phyloP scores from a whole-genome alignment of 2,888 invertebrate species.

The Hypsopygia costalis region DNA sequence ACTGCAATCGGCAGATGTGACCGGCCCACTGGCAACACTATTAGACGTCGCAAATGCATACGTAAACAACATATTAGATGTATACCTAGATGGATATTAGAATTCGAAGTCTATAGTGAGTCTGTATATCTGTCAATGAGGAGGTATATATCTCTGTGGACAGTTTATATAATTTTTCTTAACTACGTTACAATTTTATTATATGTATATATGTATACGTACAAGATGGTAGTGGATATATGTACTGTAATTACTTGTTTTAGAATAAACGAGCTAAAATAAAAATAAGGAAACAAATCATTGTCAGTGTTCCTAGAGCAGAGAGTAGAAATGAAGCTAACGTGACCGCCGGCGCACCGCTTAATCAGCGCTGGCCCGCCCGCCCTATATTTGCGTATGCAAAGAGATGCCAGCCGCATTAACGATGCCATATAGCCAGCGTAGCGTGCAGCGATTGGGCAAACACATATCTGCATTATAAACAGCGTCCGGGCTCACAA shows the following conservation, averaged over 20 bases:
- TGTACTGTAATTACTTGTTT: not conserved
- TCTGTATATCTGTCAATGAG: too few species aligned
- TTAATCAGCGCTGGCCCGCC: conserved; percentile 75
- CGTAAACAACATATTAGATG: too few species aligned
- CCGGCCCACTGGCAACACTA: too few species aligned
- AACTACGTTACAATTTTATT: too few species aligned
- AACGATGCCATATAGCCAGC: conserved; percentile 80
- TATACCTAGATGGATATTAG: too few species aligned
- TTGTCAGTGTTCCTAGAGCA: conserved; percentile 56
- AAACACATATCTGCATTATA: conserved; percentile 82
- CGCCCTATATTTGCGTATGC: conserved; percentile 81
- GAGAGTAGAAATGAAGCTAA: conserved; percentile 64
- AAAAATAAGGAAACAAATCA: conserved; percentile 54
- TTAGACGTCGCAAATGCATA: too few species aligned
- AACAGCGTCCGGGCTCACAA: conserved; percentile 77
- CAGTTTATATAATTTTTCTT: too few species aligned
- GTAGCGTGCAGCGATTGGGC: conserved; percentile 79
- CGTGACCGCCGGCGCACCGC: conserved; percentile 66
- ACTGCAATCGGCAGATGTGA: too few species aligned
- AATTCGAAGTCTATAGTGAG: too few species aligned
- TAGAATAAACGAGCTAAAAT: conserved; percentile 12
- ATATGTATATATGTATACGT: too few species aligned
- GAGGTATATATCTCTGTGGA: too few species aligned
- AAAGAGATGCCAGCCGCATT: conserved; percentile 78
- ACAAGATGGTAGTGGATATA: not conserved